Percentiles rank a stretch among this genome's conserved stretches.
Evolutionary conservation across 2,888 invertebrate genomes (phyloP).

Genomic region (Willowsia nigromaculata): DNA sequence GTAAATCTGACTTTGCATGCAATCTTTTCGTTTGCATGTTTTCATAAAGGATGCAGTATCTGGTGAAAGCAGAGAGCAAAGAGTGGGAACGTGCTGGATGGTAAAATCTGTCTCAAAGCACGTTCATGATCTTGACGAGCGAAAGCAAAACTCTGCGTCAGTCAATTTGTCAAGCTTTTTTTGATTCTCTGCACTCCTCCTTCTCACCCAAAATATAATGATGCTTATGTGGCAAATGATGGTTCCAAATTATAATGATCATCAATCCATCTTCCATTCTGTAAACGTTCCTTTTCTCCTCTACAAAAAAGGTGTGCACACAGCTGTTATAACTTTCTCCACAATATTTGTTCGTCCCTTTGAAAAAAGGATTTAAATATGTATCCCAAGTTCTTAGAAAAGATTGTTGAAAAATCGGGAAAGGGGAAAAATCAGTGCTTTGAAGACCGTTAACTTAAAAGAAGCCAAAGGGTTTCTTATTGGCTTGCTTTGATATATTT

Average conservation of each 20-base stretch:
- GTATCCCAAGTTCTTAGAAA: background rate
- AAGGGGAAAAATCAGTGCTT: background rate
- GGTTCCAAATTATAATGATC: background rate
- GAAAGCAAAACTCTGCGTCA: too few species aligned
- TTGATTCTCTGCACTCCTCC: background rate
- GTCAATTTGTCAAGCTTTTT: background rate
- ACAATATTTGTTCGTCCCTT: too few species aligned
- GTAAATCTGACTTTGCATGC: too few species aligned
- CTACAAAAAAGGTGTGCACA: background rate
- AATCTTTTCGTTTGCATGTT: too few species aligned
- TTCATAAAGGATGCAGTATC: too few species aligned
- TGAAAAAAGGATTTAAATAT: background rate
- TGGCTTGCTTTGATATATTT: background rate
- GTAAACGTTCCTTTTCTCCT: background rate
- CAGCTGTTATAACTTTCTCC: background rate
- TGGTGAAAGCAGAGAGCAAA: too few species aligned
- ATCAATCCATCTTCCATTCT: background rate
- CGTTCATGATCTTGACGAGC: too few species aligned
- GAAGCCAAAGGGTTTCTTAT: background rate
- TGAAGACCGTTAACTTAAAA: background rate
- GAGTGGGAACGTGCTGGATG: too few species aligned
- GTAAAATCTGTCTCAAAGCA: too few species aligned
- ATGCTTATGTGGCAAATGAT: background rate
- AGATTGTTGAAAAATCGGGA: background rate
- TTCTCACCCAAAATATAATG: background rate